Percentiles rank a stretch among this genome's conserved stretches.
These are phyloP conservation scores for Odontothrips loti DNA, from an alignment of 2,888 invertebrate genomes.

Conservation along the genomic window DNA sequence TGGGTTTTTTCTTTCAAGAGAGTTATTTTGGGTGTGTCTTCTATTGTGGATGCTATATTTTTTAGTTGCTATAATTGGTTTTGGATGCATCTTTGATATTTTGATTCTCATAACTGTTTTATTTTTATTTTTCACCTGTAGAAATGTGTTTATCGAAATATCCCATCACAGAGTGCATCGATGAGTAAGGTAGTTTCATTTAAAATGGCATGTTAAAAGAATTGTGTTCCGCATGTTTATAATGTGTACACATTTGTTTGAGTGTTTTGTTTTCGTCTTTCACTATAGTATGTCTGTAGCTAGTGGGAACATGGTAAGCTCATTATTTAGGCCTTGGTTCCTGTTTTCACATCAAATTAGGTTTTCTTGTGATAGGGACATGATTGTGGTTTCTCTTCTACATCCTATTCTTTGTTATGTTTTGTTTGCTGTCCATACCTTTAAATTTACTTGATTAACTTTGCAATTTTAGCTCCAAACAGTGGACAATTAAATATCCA, in stretches of 20 bases:
- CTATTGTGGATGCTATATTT: constrained; percentile 28
- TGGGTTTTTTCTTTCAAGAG: constrained; percentile 26
- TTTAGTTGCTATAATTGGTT: too few species aligned
- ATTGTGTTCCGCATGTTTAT: not conserved
- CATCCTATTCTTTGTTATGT: not conserved
- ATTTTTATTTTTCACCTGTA: not conserved
- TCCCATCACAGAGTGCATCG: not conserved
- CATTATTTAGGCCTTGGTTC: too few species aligned
- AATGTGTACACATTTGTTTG: not conserved
- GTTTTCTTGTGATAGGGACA: not conserved
- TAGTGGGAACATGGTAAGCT: too few species aligned
- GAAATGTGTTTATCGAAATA: constrained; percentile 1
- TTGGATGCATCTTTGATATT: not conserved
- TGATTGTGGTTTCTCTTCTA: not conserved
- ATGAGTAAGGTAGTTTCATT: not conserved
- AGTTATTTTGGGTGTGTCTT: constrained; percentile 12
- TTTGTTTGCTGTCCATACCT: not conserved
- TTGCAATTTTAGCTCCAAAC: constrained; percentile 29
- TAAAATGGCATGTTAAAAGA: not conserved
- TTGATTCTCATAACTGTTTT: not conserved
- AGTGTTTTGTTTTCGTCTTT: not conserved
- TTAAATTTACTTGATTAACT: constrained; percentile 42
- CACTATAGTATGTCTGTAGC: too few species aligned
- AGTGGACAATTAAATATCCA: too few species aligned
- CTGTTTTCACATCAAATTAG: not conserved